Evolutionary conservation across 92 coral and sea anemone genomes (phyloP).

Genomic region (Phymanthus crucifer): DNA sequence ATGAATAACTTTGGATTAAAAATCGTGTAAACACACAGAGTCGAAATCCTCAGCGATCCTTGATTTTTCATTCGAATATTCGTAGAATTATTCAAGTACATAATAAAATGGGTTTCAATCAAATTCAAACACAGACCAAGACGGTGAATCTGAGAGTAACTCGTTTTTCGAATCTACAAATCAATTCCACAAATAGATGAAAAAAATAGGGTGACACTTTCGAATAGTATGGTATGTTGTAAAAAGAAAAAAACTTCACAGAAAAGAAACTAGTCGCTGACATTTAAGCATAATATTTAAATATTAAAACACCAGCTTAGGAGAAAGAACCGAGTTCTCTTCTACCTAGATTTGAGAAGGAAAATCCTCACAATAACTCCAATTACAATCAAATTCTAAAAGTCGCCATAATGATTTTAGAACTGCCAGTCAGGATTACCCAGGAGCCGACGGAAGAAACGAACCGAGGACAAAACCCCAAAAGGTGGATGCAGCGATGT

Average conservation of each 20-base stretch:
- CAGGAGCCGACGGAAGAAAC: constrained; percentile 7
- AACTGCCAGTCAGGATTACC: constrained; percentile 24
- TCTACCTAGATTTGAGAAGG: constrained; percentile 50
- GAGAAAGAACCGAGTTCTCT: constrained; percentile 55
- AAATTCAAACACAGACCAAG: not conserved
- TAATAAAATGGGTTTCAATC: not conserved
- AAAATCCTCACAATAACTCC: constrained; percentile 23
- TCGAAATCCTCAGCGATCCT: not conserved
- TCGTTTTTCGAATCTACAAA: not conserved
- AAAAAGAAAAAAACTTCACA: not conserved
- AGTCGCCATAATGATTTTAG: constrained; percentile 22
- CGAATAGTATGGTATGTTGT: not conserved
- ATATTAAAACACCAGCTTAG: constrained; percentile 83
- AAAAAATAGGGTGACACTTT: not conserved
- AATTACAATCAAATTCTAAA: constrained; percentile 29
- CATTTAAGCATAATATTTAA: constrained; percentile 80
- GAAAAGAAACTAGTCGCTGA: constrained; percentile 22
- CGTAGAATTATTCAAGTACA: constrained; percentile 17
- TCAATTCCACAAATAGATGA: not conserved
- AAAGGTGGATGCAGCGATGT: constrained; percentile 28
- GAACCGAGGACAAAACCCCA: not conserved
- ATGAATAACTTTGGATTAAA: constrained; percentile 8
- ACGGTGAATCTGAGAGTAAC: not conserved
- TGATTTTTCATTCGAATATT: constrained; percentile 10
- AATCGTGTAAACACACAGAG: not conserved